These are phyloP conservation scores for Octonoba sinensis DNA, from an alignment of 2,888 invertebrate genomes.

Conservation along the genomic window DNA sequence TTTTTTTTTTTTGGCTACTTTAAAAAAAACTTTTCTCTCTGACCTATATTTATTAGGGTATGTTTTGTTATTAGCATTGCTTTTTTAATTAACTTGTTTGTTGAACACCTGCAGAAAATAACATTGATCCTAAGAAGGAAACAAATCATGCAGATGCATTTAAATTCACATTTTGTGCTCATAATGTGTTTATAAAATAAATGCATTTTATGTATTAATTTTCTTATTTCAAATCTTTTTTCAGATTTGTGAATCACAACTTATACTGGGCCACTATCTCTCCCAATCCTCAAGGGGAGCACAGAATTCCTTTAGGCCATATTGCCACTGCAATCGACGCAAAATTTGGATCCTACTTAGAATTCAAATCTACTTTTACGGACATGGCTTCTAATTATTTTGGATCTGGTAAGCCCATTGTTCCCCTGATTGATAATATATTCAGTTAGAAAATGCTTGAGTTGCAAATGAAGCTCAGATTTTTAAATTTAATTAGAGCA, in stretches of 20 bases:
- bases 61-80: too few relatives aligned
- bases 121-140: too few relatives aligned
- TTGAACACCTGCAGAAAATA: too few relatives aligned
- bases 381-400: constrained; percentile 67
- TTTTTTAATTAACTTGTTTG: too few relatives aligned
- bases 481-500: too few relatives aligned
- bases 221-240: constrained; percentile 21
- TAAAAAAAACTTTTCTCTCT: too few relatives aligned
- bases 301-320: constrained; percentile 66
- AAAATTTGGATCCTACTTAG: constrained; percentile 67
- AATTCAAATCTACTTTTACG: constrained; percentile 68
- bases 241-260: constrained; percentile 69
- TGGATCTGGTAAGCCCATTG: constrained; percentile 68
- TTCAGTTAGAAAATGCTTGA: too few relatives aligned
- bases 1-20: too few relatives aligned
- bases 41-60: too few relatives aligned
- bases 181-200: neutral
- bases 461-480: too few relatives aligned
- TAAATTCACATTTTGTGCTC: neutral
- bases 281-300: constrained; percentile 67
- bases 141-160: too few relatives aligned
- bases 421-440: too few relatives aligned
- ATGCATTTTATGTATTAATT: neutral
- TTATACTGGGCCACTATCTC: constrained; percentile 69
- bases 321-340: constrained; percentile 66